Evolutionary conservation across 37 sponge, comb jelly and placozoan genomes (phyloP), one percentile per base, ranked within the genome.

Genomic region (Theonella swinhoei): DNA sequence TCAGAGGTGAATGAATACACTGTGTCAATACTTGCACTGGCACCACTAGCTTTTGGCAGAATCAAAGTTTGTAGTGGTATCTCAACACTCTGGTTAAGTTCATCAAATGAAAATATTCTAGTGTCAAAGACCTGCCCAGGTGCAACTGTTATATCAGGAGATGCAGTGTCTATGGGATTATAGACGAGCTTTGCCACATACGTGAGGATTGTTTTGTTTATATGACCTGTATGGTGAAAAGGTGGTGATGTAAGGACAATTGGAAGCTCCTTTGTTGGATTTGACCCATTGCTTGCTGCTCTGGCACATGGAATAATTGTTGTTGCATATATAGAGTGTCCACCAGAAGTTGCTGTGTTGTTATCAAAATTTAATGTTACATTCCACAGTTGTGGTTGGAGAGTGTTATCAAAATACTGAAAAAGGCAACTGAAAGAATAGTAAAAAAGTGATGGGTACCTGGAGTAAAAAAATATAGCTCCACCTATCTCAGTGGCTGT

Each of bases 401-500:
- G 25, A 3, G 5, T 3, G 2, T 8, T 19, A 38, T 80, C 25
- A 4, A 28, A 42, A 74, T 70, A 83, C 25, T 26, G 9, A 2
- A 83, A 64, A 29, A 74, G 31, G 37, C 84, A 83, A 20, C 30
- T 73, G 5, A 23, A 35, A 1, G 26, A 33, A 4, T 61, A 30
- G 37, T 40, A 20, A 29, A 74, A 77, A 20, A 43, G 60, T 29
- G 25, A 23, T 7, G 22, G 11, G 30, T 42, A 28, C 4, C 24
- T 22, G 22, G 28, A 5, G 17, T 41, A 59, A 14, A 31, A 24
- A 34, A 58, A 81, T 68, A 81, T 81, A 9, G 82, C 82, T 25
- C 82, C 82, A 59, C 82, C 82, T 36, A 70, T 35, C 4, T 81
- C 82, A 43, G 9, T 43, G 19, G 82, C 82, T 7, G 4, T 71